Conservation (phyloP, 2,797 vertebrate species). For the Sebastes trivittatus region DNA sequence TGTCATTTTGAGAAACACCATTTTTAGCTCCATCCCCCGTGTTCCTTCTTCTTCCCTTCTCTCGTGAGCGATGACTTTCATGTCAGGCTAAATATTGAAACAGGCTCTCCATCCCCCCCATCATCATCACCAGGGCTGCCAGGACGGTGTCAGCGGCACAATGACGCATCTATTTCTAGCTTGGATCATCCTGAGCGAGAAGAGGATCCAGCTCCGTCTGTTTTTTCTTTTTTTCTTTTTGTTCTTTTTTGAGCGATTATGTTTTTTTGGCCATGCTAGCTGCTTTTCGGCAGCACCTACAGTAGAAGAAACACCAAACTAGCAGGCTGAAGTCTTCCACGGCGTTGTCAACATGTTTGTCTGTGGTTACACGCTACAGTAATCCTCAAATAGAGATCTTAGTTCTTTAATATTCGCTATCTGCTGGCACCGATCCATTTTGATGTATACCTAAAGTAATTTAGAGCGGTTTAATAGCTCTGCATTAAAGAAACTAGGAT, state of each 20-base stretch:
- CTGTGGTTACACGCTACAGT: not conserved
- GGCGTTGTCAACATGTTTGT: not conserved
- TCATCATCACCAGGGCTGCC: not conserved
- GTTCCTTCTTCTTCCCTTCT: not conserved
- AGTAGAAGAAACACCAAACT: not conserved
- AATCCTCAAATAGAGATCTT: not conserved
- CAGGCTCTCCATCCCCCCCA: not conserved
- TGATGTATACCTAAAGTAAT: not conserved
- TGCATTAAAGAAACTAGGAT: not conserved
- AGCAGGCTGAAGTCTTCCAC: not conserved
- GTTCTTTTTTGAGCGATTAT: not conserved
- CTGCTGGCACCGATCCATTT: not conserved
- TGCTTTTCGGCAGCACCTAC: not conserved
- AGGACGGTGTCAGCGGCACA: constrained; percentile 6
- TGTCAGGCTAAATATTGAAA: constrained; percentile 42
- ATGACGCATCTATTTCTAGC: constrained; percentile 14
- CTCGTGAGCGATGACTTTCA: constrained; percentile 35
- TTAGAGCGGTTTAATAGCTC: not conserved
- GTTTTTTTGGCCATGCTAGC: not conserved
- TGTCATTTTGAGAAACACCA: not conserved
- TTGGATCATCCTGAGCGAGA: not conserved
- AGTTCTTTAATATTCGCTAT: not conserved
- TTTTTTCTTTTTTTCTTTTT: not conserved
- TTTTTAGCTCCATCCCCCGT: constrained; percentile 10
- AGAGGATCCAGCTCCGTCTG: not conserved